Percentiles rank a stretch among this genome's conserved stretches.
Evolutionary conservation across 1,140 invertebrate genomes (phyloP).

Genomic region (Meloidogyne chitwoodi): DNA sequence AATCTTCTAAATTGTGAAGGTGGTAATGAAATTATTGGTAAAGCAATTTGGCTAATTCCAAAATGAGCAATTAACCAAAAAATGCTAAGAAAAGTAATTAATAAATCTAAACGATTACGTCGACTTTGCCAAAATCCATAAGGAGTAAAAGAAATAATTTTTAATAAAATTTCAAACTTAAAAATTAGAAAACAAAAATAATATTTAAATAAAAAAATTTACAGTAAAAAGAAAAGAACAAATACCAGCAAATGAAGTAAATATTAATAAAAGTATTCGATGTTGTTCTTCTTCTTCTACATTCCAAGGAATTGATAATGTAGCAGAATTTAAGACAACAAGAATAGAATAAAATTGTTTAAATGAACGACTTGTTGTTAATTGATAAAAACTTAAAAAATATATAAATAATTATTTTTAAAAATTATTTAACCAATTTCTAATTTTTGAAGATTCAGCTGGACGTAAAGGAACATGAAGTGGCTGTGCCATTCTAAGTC

Average conservation of each 20-base stretch:
- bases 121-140: conserved; percentile 96
- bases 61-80: conserved; percentile 81
- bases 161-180: conserved; percentile 89
- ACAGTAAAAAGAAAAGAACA: conserved; percentile 68
- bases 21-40: conserved; percentile 28
- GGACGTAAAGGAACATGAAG: conserved; percentile 92
- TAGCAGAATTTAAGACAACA: conserved; percentile 54
- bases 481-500: conserved; percentile 88
- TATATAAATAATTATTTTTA: background rate
- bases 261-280: conserved; percentile 59
- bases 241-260: conserved; percentile 80
- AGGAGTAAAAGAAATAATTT: conserved; percentile 95
- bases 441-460: conserved; percentile 65
- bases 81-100: conserved; percentile 91
- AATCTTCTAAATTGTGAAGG: conserved; percentile 54
- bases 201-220: background rate
- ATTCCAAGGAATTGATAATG: conserved; percentile 64
- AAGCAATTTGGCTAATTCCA: conserved; percentile 68
- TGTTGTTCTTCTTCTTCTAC: conserved; percentile 63
- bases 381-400: conserved; percentile 81
- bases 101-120: conserved; percentile 91
- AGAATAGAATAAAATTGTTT: conserved; percentile 66
- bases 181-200: background rate
- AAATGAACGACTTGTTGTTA: conserved; percentile 92
- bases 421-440: conserved; percentile 66